Base-by-base conservation (phyloP, 2,113 vertebrate species). In the Oncorhynchus kisutch region DNA sequence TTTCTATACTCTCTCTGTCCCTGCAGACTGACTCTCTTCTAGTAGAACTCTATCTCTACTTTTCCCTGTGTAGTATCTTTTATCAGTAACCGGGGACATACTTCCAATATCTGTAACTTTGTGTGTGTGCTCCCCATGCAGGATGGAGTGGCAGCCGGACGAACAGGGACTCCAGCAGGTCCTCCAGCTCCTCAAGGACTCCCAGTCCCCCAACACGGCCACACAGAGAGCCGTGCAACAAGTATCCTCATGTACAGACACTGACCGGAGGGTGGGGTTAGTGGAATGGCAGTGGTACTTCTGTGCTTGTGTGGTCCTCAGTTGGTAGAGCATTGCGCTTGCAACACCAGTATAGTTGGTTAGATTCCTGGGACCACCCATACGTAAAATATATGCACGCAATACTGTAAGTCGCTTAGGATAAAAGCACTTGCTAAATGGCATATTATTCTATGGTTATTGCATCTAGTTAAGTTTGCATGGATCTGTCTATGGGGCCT, bases 81-180 rank as follows among this genome's bases (percentile, higher is more conserved):
- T 22, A 27, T 9, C 12, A 67, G 65, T 29, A 8, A 24, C 9
- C 0, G 13, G 1, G 70, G 29, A 16, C n/a, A 18, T 18, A 1
- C 18, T 16, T 54, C 16, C 16, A 24, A 9, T 8, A n/a, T 13
- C 18, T 2, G 2, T 62, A n/a, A 62, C n/a, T 49, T 34, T 73
- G 59, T 51, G 22, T 66, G 13, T 22, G 0, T 25, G 67, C 14
- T 75, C 1, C 67, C 1, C 81, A 27, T 71, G 2, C 82, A 91
- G 93, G 90, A 97, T 97, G 96, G 96, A 98, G 92, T 98, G 96
- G 96, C 96, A 96, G 92, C 96, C 96, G 75, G 96, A 98, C 75
- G 96, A 97, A 87, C 96, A 97, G 93, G 96, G 96, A 88, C 95
- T 98, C 67, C 95, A 96, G 92, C 96, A 98, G 92, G 96, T 98